These are phyloP conservation scores for Agapetus fuscipes DNA, from an alignment of 2,888 invertebrate genomes.

Conservation along the genomic window DNA sequence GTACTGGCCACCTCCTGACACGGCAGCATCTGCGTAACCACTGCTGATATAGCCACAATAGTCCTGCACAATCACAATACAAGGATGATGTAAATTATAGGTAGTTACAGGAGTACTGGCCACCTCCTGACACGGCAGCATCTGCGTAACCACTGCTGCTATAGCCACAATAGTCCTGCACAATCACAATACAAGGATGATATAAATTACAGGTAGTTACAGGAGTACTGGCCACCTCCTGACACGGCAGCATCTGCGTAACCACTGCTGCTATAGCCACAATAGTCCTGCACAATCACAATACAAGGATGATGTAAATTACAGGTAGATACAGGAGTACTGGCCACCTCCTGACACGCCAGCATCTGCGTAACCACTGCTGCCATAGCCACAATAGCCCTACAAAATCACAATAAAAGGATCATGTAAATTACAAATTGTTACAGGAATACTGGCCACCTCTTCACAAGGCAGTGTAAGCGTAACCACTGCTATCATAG, in stretches of 20 bases:
- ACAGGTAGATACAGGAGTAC: conserved; percentile 61
- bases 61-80: no score
- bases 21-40: conserved; percentile 48
- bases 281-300: conserved; percentile 43
- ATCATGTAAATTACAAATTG: conserved; percentile 34
- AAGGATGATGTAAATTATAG: conserved; percentile 38
- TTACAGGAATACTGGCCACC: conserved; percentile 60
- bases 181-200: no score
- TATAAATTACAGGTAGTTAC: conserved; percentile 55
- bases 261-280: conserved; percentile 40
- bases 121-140: conserved; percentile 41
- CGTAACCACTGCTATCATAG: conserved; percentile 44
- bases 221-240: conserved; percentile 53
- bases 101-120: conserved; percentile 64
- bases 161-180: conserved; percentile 42
- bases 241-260: conserved; percentile 48
- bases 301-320: neutral
- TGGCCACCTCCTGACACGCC: conserved; percentile 46
- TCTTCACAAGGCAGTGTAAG: conserved; percentile 44
- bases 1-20: conserved; percentile 50
- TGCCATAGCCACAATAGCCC: conserved; percentile 43
- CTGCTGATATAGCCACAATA: conserved; percentile 40
- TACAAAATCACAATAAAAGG: no score
- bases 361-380: conserved; percentile 47
- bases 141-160: conserved; percentile 46